Conservation (phyloP, 2,113 vertebrate species). For the Cygnus buccinator region DNA sequence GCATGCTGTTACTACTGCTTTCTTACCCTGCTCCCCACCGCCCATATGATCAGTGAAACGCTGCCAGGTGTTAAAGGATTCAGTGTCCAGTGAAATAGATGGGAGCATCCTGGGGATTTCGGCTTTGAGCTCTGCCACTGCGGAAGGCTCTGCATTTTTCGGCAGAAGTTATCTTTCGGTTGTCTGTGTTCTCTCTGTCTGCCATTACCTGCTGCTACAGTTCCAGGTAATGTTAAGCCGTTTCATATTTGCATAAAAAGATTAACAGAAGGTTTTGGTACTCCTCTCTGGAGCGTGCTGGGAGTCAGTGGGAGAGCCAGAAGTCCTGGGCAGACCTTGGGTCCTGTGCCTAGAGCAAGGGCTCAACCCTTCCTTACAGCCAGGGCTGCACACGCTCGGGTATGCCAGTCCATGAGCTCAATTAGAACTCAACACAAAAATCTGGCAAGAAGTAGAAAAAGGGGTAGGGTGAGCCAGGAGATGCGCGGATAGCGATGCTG, state of each 20-base stretch:
- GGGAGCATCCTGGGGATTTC: neutral
- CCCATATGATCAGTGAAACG: neutral
- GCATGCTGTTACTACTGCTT: neutral
- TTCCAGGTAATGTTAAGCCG: neutral
- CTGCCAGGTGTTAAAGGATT: neutral
- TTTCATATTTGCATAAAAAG: neutral
- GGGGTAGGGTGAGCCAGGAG: neutral
- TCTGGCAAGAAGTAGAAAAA: too few species aligned
- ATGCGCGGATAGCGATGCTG: too few species aligned
- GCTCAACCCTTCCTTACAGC: neutral
- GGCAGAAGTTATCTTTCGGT: neutral
- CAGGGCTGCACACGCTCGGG: fast-evolving
- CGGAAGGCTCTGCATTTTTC: neutral
- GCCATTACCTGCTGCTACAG: neutral
- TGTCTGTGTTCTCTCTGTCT: neutral
- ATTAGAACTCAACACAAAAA: neutral
- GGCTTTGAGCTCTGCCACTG: neutral
- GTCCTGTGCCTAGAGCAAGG: neutral
- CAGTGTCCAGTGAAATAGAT: neutral
- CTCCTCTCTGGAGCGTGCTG: neutral
- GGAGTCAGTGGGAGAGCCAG: neutral
- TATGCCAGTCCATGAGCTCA: neutral
- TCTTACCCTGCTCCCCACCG: neutral
- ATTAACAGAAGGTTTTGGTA: neutral
- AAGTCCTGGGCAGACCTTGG: neutral